These are phyloP conservation scores for Lipophrys pholis DNA, from an alignment of 2,113 vertebrate species.

Conservation along the genomic window DNA sequence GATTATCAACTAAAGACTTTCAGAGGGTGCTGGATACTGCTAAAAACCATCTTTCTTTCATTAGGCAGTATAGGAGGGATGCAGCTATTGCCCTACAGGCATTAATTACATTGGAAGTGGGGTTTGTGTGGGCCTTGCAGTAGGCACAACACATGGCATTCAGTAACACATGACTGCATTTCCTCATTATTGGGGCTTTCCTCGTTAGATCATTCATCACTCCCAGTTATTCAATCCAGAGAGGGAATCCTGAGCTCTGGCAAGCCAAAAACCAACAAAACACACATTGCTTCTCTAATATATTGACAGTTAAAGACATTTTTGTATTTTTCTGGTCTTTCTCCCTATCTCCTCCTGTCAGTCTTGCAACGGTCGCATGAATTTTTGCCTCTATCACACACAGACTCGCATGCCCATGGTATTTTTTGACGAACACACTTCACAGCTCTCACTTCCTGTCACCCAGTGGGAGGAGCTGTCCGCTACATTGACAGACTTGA, in stretches of 20 bases:
- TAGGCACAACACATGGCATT: conserved; percentile 65
- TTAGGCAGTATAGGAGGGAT: conserved; percentile 59
- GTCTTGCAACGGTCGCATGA: conserved; percentile 14
- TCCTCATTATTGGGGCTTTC: conserved; percentile 61
- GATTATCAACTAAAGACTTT: conserved; percentile 52
- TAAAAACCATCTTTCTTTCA: conserved; percentile 73
- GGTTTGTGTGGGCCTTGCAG: conserved; percentile 46
- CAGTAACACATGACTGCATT: conserved; percentile 47
- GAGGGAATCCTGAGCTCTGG: conserved; percentile 50
- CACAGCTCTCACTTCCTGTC: conserved; percentile 50
- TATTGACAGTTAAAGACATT: conserved; percentile 3
- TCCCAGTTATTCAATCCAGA: conserved; percentile 35
- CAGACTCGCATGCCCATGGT: background rate
- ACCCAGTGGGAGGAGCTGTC: conserved; percentile 70
- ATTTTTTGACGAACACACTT: conserved; percentile 60
- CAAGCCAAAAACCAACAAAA: conserved; percentile 33
- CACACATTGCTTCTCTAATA: background rate
- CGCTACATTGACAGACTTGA: conserved; percentile 68
- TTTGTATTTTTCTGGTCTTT: background rate
- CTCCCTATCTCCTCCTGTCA: background rate
- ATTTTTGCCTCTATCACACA: conserved; percentile 24
- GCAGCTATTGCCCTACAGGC: conserved; percentile 38
- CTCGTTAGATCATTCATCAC: conserved; percentile 66
- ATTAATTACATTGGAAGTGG: conserved; percentile 59
- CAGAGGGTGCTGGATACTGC: conserved; percentile 29